A percentile compares a stretch with the other conserved stretches of the same genome.
phyloP scores from a whole-genome alignment of 1,140 invertebrate species.

The Drosophila neocordata region DNA sequence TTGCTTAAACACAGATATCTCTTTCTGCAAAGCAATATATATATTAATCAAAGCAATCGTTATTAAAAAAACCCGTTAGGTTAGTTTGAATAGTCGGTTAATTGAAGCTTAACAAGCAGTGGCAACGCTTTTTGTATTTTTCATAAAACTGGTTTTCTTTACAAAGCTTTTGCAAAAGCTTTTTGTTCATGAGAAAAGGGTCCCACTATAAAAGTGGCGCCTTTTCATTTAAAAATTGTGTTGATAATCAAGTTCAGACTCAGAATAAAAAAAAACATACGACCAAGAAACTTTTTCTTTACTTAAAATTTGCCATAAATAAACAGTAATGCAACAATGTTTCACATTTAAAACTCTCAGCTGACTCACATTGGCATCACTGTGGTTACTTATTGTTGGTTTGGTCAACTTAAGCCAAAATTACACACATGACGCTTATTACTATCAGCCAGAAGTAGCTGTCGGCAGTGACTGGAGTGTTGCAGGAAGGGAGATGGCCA shows the following conservation, averaged over 20 bases:
- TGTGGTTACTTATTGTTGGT: slow-evolving; percentile 29
- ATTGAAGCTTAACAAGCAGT: neutral
- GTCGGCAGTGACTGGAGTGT: neutral
- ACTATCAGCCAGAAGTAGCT: neutral
- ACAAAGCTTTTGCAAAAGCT: neutral
- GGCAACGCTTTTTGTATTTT: neutral
- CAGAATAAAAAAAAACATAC: neutral
- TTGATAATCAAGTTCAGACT: neutral
- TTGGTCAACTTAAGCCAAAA: slow-evolving; percentile 48
- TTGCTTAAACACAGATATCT: no score
- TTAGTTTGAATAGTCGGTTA: neutral
- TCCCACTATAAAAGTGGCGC: neutral
- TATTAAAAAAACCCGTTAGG: neutral
- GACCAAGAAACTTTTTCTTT: neutral
- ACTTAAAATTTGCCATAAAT: slow-evolving; percentile 32
- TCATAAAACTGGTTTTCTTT: neutral
- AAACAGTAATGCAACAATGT: slow-evolving; percentile 28
- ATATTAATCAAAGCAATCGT: neutral
- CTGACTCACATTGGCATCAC: neutral
- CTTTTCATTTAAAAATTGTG: neutral
- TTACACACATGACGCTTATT: slow-evolving; percentile 51
- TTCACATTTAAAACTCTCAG: slow-evolving; percentile 38
- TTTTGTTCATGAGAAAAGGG: neutral
- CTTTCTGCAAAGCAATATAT: no score
- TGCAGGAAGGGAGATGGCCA: neutral